Conservation (phyloP, 2,888 invertebrate species). For the Pycnomerus fuliginosus region DNA sequence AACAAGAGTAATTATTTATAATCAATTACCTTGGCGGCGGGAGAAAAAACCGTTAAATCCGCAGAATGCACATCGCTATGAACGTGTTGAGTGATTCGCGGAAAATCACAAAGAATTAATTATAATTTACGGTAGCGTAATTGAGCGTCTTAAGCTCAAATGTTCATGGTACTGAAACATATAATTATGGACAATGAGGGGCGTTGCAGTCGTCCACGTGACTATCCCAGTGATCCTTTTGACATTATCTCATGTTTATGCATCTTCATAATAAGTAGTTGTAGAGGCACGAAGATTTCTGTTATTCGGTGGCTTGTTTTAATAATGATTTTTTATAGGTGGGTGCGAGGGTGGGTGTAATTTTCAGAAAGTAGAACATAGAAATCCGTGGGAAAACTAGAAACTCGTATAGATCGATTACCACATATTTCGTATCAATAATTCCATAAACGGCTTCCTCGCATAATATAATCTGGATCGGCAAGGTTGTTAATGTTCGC, state of each 20-base stretch:
- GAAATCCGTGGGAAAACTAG: slow-evolving; percentile 46
- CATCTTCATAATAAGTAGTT: too few relatives aligned
- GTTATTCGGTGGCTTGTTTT: too few relatives aligned
- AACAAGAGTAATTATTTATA: slow-evolving; percentile 9
- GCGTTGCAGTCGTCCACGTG: slow-evolving; percentile 42
- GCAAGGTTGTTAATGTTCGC: slow-evolving; percentile 46
- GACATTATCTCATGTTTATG: too few relatives aligned
- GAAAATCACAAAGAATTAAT: slow-evolving; percentile 35
- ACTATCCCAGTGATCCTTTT: too few relatives aligned
- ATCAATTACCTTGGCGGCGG: slow-evolving; percentile 2
- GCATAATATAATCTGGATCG: slow-evolving; percentile 47
- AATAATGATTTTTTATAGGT: too few relatives aligned
- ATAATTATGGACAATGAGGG: slow-evolving; percentile 51
- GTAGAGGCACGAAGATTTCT: too few relatives aligned
- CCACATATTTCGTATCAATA: slow-evolving; percentile 40
- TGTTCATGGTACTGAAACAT: slow-evolving; percentile 40
- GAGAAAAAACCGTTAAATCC: slow-evolving; percentile 14
- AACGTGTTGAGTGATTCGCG: slow-evolving; percentile 9
- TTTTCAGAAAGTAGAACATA: too few relatives aligned
- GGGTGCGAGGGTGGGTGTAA: too few relatives aligned
- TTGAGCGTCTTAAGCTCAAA: slow-evolving; percentile 47
- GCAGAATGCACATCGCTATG: slow-evolving; percentile 10
- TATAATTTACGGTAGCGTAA: slow-evolving; percentile 50
- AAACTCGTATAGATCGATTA: slow-evolving; percentile 37
- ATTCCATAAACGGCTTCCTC: slow-evolving; percentile 44